Conservation (phyloP, 1,140 invertebrate genomes). For the Prorops nasuta region DNA sequence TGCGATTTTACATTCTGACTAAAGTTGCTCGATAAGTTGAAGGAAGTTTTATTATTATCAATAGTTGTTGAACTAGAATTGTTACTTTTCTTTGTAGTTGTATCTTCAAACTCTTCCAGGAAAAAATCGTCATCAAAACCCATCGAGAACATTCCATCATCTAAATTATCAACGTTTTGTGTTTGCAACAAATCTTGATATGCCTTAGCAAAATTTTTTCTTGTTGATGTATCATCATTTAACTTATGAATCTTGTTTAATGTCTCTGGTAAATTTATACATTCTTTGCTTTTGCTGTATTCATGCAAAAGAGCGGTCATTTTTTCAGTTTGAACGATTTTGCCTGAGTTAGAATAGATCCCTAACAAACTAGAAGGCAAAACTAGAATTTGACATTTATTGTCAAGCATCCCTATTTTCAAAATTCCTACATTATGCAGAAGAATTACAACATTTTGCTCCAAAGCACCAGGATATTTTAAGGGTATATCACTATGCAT, state of each 20-base stretch:
- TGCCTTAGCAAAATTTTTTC: neutral
- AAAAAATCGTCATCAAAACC: neutral
- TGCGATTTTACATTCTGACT: too few relatives aligned
- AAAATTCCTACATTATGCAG: slow-evolving; percentile 38
- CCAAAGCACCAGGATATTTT: slow-evolving; percentile 42
- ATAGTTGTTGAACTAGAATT: too few relatives aligned
- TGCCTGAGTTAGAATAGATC: slow-evolving; percentile 39
- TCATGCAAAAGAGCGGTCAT: slow-evolving; percentile 19
- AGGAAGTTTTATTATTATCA: too few relatives aligned
- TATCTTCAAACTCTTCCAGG: slow-evolving; percentile 1
- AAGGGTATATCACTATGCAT: slow-evolving; percentile 41
- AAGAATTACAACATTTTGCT: slow-evolving; percentile 40
- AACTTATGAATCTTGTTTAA: neutral
- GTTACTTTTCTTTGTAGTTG: too few relatives aligned
- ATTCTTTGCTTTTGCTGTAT: neutral
- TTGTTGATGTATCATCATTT: neutral
- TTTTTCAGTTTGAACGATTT: slow-evolving; percentile 28
- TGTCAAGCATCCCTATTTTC: slow-evolving; percentile 22
- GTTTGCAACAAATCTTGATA: neutral
- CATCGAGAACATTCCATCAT: neutral
- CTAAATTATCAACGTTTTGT: slow-evolving; percentile 8
- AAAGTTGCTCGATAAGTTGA: too few relatives aligned
- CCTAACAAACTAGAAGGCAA: slow-evolving; percentile 37
- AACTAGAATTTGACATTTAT: slow-evolving; percentile 41
- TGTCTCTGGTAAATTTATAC: neutral